phyloP scores from a whole-genome alignment of 2,888 invertebrate genomes.

The Tipula helvola region DNA sequence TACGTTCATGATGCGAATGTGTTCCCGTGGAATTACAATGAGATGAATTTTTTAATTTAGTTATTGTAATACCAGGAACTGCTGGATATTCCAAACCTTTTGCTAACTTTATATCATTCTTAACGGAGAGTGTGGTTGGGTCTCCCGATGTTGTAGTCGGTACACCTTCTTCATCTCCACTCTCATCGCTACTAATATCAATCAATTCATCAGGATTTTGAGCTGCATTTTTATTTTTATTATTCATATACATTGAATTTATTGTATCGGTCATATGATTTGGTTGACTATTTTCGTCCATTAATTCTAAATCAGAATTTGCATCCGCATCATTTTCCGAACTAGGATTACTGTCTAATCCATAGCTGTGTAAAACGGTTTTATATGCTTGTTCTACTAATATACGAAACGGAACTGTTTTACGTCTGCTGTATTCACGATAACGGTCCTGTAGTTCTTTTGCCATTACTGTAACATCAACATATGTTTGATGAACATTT shows the following conservation, averaged over 20 bases:
- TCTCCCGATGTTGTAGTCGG: background rate
- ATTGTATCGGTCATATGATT: slow-evolving; percentile 27
- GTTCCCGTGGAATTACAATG: background rate
- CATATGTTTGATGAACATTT: slow-evolving; percentile 65
- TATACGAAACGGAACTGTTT: slow-evolving; percentile 63
- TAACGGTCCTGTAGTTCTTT: slow-evolving; percentile 61
- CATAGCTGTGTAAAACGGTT: slow-evolving; percentile 56
- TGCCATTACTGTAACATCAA: slow-evolving; percentile 76
- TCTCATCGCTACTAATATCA: slow-evolving; percentile 67
- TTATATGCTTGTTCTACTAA: slow-evolving; percentile 64
- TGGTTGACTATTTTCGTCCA: slow-evolving; percentile 22
- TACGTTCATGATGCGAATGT: background rate
- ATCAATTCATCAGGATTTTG: slow-evolving; percentile 47
- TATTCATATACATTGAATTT: slow-evolving; percentile 18
- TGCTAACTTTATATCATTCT: background rate
- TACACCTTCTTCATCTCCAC: slow-evolving; percentile 39
- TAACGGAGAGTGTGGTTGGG: background rate
- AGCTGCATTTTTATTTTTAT: background rate
- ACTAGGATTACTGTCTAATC: slow-evolving; percentile 44
- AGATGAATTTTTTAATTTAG: background rate
- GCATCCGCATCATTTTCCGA: slow-evolving; percentile 45
- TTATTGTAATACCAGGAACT: background rate
- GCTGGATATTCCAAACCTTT: background rate
- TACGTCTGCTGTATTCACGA: slow-evolving; percentile 68
- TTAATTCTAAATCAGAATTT: slow-evolving; percentile 31